Base-by-base conservation (phyloP, 2,888 invertebrate species). In the Caenorhabditis sinica region DNA sequence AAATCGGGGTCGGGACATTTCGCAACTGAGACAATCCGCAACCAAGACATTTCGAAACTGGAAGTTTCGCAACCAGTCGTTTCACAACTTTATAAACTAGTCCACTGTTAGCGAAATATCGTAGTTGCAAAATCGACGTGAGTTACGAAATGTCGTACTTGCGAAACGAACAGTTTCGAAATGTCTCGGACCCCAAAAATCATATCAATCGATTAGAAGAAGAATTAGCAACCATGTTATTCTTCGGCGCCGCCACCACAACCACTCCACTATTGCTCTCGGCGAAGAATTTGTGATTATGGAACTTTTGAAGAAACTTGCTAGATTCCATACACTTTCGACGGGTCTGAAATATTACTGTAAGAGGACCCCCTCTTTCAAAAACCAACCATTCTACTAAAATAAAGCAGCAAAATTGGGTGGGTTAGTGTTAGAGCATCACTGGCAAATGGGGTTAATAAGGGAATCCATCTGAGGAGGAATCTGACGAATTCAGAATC, bases 371-470 rank as follows among this genome's bases (percentile, higher is more conserved):
- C 13, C 15, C n/a, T 45, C n/a, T 43, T 36, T 2, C 0, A 40
- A 63, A 43, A 15, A 23, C 51, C 40, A 25, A 74, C 74, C 6
- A 25, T 74, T 49, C 53, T 61, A 63, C 74, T 74, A n/a, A 74
- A 74, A 65, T 53, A 63, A 4, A 74, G 40, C 23, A 74, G 30
- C 13, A 74, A 40, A 11, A 74, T 28, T 8, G 74, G 74, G 20
- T 74, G 74, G 17, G 74, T 74, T 2, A 74, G 15, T n/a, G 74
- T 74, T 1, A 74, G 53, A n/a, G 74, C 74, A 40, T 74, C 74
- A 43, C 74, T 74, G 11, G 74, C 74, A 25, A 74, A 74, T 28
- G 74, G 74, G 6, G 74, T 74, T 4, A 74, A 33, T 17, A 74
- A 20, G 17, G 74, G 63, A 8, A 74, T 65, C 63, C 63, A 65